Percentiles rank a stretch among this genome's conserved stretches.
Evolutionary conservation across 2,888 invertebrate species (phyloP).

Genomic region (Gortyna flavago): DNA sequence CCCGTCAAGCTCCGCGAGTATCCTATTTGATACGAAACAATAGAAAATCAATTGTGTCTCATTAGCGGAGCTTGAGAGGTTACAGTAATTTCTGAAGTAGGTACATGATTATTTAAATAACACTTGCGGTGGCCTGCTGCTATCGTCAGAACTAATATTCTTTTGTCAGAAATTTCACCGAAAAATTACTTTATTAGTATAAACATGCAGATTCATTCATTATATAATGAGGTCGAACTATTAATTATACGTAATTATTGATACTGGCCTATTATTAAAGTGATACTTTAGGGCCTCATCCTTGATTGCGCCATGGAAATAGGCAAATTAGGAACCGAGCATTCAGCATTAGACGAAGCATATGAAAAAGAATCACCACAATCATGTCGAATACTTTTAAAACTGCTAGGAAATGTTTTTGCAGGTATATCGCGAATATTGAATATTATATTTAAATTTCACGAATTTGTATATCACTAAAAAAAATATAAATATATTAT

Average conservation of each 20-base stretch:
- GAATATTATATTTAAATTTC: not conserved
- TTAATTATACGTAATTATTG: slow-evolving; percentile 30
- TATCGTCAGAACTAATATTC: not conserved
- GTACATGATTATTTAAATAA: not conserved
- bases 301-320: not conserved
- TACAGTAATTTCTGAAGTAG: no score
- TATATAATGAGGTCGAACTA: slow-evolving; percentile 41
- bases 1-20: no score
- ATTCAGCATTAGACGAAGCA: no score
- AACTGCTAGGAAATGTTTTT: not conserved
- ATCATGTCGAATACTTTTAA: no score
- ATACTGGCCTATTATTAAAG: slow-evolving; percentile 6
- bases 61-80: no score
- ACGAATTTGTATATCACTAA: no score
- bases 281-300: not conserved
- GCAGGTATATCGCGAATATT: not conserved
- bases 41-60: no score
- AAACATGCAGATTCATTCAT: slow-evolving; percentile 19
- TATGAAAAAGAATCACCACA: not conserved
- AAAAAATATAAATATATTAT: no score
- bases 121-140: not conserved
- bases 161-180: not conserved
- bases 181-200: slow-evolving; percentile 31
- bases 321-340: not conserved
- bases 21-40: no score